Evolutionary conservation across 2,888 invertebrate species (phyloP), one percentile per base, ranked within the genome.

Genomic region (Cylindroiulus punctatus): DNA sequence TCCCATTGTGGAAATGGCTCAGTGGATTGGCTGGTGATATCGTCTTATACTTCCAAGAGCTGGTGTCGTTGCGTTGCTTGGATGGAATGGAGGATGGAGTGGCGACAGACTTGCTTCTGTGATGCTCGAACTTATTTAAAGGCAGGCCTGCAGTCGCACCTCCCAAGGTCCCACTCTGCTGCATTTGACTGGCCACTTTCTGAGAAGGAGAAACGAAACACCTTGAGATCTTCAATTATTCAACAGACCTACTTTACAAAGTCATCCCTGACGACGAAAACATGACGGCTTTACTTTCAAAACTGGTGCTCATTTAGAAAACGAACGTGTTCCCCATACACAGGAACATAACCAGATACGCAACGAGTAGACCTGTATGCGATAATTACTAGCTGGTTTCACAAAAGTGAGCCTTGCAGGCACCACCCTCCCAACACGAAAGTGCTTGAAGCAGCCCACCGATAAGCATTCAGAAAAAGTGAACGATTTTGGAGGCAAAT

Each of bases 121-220:
- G 82, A 82, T 82, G 82, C 36, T 82, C 42, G 19, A 82, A 5
- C 42, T 36, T 42, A 82, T 82, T 82, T 82, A 82, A 82, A 82
- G 82, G 36, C 82, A 36, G 22, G 22, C n/a, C 42, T 8, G 26
- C 82, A 10, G 82, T 36, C 36, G 82, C 82, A 82, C 82, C 82
- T 40, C 82, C 82, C 82, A 82, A 40, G 82, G 82, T 42, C 42
- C 82, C 42, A 82, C 82, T 36, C 10, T 82, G 36, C n/a, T 8
- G 8, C 42, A 82, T 82, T 82, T 82, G 65, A 65, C 65, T 42
- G 82, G 82, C 82, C 82, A 82, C 82, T 36, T 82, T 82, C 82
- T 82, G 42, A 36, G 65, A 82, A 82, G 42, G 82, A 82, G 42
- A 82, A 82, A 40, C 8, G 26, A 42, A 82, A 82, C 82, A 82